Conservation (phyloP, 2,113 vertebrate species). For the Conger conger region DNA sequence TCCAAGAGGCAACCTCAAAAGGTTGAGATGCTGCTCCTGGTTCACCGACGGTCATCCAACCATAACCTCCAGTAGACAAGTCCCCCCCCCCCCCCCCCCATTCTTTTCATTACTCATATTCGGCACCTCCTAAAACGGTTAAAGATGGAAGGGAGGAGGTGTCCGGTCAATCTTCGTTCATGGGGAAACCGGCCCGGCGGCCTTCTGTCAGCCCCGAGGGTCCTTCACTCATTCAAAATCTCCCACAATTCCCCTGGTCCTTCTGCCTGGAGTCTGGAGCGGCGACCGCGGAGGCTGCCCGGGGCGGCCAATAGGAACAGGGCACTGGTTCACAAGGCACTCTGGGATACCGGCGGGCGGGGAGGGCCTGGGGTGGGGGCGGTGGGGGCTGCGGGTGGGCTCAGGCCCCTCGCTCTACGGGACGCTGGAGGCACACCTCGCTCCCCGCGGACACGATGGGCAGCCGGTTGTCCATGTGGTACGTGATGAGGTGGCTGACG, state of each 20-base stretch:
- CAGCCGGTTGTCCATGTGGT: conserved; percentile 97
- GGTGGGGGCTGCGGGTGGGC: not conserved
- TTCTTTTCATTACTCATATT: too few species aligned
- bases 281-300: not conserved
- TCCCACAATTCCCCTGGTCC: not conserved
- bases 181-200: not conserved
- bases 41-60: not conserved
- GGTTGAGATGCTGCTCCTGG: not conserved
- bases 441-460: conserved; percentile 96
- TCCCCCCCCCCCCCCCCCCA: too few species aligned
- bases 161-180: not conserved
- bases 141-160: not conserved
- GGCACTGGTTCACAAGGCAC: not conserved
- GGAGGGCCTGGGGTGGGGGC: not conserved
- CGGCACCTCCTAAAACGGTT: not conserved
- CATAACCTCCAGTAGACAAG: not conserved
- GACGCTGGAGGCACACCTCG: conserved; percentile 93
- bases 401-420: conserved; percentile 86
- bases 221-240: not conserved
- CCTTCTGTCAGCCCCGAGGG: not conserved
- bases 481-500: conserved; percentile 95
- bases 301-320: not conserved
- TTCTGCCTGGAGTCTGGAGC: not conserved
- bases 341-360: not conserved
- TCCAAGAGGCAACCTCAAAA: not conserved